A percentile compares a stretch with the other conserved stretches of the same genome.
Evolutionary conservation across 2,888 invertebrate species (phyloP).

Genomic region (Dinocampus coccinellae): DNA sequence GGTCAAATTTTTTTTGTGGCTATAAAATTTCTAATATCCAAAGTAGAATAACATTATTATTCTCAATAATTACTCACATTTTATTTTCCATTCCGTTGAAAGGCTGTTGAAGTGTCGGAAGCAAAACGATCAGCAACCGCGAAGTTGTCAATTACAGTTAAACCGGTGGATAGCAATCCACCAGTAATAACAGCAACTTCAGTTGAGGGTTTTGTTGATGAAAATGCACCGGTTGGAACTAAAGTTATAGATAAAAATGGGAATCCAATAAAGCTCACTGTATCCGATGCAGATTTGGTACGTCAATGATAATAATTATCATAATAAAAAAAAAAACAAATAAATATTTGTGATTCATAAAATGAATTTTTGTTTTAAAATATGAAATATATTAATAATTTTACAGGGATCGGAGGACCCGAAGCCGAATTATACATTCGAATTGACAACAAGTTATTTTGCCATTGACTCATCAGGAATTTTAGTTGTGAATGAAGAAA

Average conservation of each 20-base stretch:
- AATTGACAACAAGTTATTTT: conserved; percentile 87
- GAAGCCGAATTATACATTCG: conserved; percentile 84
- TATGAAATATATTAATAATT: background rate
- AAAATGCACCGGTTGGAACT: conserved; percentile 89
- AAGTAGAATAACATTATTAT: background rate
- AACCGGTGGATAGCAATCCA: conserved; percentile 89
- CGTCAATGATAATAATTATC: conserved; percentile 63
- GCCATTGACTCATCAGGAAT: conserved; percentile 80
- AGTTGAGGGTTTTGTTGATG: conserved; percentile 84
- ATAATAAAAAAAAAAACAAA: background rate
- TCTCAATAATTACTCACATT: background rate
- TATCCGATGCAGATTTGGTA: conserved; percentile 89
- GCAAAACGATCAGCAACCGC: conserved; percentile 85
- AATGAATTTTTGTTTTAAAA: background rate
- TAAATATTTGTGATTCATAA: background rate
- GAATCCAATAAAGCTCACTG: conserved; percentile 79
- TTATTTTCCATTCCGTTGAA: conserved; percentile 40
- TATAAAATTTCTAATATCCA: background rate
- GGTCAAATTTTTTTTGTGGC: background rate
- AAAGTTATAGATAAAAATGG: conserved; percentile 78
- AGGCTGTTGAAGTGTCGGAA: conserved; percentile 88
- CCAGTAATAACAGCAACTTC: conserved; percentile 82
- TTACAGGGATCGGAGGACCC: conserved; percentile 83
- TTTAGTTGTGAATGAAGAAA: conserved; percentile 85
- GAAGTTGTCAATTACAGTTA: conserved; percentile 83